These are phyloP conservation scores for Pomatorhinus ruficollis DNA, from an alignment of 2,113 vertebrate genomes.

Conservation along the genomic window DNA sequence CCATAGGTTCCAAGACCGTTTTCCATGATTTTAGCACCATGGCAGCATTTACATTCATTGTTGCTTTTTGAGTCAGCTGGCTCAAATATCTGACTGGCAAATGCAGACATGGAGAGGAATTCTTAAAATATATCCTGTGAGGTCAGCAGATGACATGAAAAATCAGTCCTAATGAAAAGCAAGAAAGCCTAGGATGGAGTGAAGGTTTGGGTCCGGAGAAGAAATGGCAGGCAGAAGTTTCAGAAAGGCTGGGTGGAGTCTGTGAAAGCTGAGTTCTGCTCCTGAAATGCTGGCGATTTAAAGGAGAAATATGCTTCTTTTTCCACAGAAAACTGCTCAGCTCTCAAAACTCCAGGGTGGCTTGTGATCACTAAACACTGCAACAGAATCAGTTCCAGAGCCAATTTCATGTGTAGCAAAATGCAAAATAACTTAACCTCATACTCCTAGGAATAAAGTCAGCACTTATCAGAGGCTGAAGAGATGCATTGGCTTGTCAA, in stretches of 20 bases:
- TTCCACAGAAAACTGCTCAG: not conserved
- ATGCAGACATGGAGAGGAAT: not conserved
- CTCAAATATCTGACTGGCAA: not conserved
- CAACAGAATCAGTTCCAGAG: not conserved
- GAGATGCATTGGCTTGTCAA: not conserved
- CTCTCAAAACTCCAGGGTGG: not conserved
- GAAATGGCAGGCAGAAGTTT: not conserved
- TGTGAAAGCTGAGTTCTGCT: not conserved
- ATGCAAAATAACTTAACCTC: not conserved
- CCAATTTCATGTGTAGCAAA: not conserved
- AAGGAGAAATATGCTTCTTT: not conserved
- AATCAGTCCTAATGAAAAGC: not conserved
- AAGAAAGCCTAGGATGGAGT: not conserved
- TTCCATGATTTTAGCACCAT: not conserved
- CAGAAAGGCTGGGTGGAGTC: not conserved
- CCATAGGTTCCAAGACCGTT: not conserved
- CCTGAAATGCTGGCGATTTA: not conserved
- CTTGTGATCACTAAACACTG: not conserved
- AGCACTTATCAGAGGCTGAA: not conserved
- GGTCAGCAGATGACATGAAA: not conserved
- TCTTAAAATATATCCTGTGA: not conserved
- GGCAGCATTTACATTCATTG: not conserved
- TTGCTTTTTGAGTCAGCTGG: not conserved
- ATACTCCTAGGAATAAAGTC: not conserved
- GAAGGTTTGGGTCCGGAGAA: not conserved